These are phyloP conservation scores for Monoplex corrugatus DNA, from an alignment of 2,888 invertebrate species.

Conservation along the genomic window DNA sequence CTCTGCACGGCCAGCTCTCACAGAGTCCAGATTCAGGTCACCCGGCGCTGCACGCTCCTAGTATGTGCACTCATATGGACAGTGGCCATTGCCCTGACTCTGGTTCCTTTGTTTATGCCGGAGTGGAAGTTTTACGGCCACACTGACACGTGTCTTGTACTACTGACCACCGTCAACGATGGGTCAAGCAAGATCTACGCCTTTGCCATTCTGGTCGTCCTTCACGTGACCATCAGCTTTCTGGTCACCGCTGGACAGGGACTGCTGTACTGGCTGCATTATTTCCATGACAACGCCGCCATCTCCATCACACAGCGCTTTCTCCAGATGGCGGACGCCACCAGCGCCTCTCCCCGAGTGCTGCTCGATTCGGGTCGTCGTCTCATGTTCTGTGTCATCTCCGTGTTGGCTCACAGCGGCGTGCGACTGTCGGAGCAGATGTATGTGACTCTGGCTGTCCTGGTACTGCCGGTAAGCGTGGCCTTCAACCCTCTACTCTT, in stretches of 20 bases:
- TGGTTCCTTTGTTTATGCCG: not conserved
- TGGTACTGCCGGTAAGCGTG: conserved; percentile 18
- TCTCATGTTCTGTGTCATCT: not conserved
- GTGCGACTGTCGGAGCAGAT: not conserved
- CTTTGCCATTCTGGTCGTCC: not conserved
- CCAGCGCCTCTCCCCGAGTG: not conserved
- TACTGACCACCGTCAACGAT: not conserved
- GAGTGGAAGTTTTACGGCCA: conserved; percentile 24
- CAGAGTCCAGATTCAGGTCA: not conserved
- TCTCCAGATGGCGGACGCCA: not conserved
- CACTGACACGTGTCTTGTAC: conserved; percentile 14
- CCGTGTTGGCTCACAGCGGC: not conserved
- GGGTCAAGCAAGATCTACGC: not conserved
- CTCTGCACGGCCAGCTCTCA: conserved; percentile 82
- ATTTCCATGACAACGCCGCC: not conserved
- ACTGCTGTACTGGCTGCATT: not conserved
- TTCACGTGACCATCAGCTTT: not conserved
- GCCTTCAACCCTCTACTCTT: not conserved
- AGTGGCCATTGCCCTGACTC: not conserved
- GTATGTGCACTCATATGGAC: not conserved
- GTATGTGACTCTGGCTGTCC: not conserved
- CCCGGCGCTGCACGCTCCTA: not conserved
- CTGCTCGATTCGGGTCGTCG: not conserved
- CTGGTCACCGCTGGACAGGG: not conserved
- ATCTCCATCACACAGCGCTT: not conserved